Conservation (phyloP, 1,140 invertebrate genomes). For the Drosophila pseudoananassae region DNA sequence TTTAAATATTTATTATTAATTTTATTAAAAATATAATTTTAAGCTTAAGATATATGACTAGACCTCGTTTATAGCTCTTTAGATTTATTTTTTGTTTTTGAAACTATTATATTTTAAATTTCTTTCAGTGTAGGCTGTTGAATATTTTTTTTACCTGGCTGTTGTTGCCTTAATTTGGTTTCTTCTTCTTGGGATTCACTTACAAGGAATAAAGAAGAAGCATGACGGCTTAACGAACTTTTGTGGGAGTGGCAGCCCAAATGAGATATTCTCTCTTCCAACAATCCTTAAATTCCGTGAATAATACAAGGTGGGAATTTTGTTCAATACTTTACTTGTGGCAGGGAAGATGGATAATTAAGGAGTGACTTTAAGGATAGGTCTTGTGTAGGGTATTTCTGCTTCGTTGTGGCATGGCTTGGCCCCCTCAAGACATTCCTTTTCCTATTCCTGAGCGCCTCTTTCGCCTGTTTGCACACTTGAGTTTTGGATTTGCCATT, state of each 20-base stretch:
- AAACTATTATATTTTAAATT: not conserved
- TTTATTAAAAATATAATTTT: not conserved
- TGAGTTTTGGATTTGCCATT: constrained; percentile 64
- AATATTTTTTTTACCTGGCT: constrained; percentile 44
- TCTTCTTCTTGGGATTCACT: constrained; percentile 28
- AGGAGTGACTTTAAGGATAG: not conserved
- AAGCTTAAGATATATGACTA: not conserved
- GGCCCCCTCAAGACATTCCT: constrained; percentile 1
- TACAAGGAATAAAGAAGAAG: constrained; percentile 18
- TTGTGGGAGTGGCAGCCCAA: constrained; percentile 28
- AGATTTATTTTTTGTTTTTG: not conserved
- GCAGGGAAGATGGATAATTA: no score
- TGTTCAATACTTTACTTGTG: no score
- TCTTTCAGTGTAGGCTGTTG: not conserved
- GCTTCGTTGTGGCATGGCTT: not conserved
- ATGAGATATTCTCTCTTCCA: constrained; percentile 28
- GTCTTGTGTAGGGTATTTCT: not conserved
- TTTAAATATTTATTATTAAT: not conserved
- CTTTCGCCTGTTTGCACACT: constrained; percentile 50
- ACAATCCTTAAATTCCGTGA: constrained; percentile 20
- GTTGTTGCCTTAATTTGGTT: constrained; percentile 42
- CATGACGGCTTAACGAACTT: constrained; percentile 28
- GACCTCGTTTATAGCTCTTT: not conserved
- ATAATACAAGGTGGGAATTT: not conserved
- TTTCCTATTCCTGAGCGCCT: constrained; percentile 39